These are phyloP conservation scores for Dasysyrphus tricinctus DNA, from an alignment of 2,888 invertebrate species.

Conservation along the genomic window DNA sequence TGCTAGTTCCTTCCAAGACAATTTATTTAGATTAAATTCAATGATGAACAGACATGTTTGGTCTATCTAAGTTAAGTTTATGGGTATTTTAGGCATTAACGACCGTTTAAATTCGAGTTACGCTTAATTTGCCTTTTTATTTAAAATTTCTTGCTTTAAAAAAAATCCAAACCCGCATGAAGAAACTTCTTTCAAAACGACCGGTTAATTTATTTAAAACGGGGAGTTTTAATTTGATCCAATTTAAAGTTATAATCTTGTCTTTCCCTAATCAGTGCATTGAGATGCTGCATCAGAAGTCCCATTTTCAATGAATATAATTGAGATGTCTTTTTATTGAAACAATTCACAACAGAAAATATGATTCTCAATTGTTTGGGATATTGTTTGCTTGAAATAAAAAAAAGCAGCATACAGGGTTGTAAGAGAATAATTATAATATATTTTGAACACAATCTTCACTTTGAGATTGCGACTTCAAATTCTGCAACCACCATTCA, in stretches of 20 bases:
- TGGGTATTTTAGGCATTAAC: slow-evolving; percentile 10
- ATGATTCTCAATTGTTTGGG: too few species aligned
- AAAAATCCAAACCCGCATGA: background rate
- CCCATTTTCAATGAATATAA: background rate
- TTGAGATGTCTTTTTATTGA: background rate
- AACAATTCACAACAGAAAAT: too few species aligned
- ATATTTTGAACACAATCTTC: too few species aligned
- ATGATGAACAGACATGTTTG: slow-evolving; percentile 27
- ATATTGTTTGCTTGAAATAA: too few species aligned
- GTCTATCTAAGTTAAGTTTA: slow-evolving; percentile 18
- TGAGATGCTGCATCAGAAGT: too few species aligned
- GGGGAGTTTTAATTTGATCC: slow-evolving; percentile 5
- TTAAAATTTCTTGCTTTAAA: background rate
- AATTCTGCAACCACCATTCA: too few species aligned
- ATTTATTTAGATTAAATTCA: slow-evolving; percentile 18
- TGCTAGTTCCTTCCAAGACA: slow-evolving; percentile 1
- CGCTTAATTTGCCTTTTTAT: slow-evolving; percentile 12
- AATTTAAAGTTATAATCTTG: slow-evolving; percentile 2
- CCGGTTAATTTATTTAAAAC: background rate
- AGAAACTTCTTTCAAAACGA: background rate
- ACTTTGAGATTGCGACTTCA: too few species aligned
- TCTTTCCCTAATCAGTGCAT: background rate
- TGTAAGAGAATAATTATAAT: too few species aligned
- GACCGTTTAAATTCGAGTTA: slow-evolving; percentile 39
- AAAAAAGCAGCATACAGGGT: too few species aligned